phyloP scores from a whole-genome alignment of 2,797 vertebrate genomes.

The Poecilia wingei region DNA sequence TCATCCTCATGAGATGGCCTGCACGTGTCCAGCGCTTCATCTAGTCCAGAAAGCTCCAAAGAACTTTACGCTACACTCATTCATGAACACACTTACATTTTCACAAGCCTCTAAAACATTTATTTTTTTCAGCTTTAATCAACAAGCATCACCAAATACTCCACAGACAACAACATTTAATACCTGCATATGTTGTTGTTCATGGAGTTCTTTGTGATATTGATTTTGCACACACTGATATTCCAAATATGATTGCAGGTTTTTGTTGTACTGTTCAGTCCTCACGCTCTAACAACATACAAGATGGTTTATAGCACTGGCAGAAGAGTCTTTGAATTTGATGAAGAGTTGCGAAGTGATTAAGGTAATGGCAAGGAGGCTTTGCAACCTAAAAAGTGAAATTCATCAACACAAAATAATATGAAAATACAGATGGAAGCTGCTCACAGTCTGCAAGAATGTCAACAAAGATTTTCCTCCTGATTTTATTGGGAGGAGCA shows the following conservation, averaged over 20 bases:
- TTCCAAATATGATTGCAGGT: not conserved
- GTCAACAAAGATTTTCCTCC: not conserved
- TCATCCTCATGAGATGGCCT: too few species aligned
- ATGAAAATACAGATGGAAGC: not conserved
- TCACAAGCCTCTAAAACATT: too few species aligned
- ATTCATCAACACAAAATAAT: not conserved
- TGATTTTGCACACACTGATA: not conserved
- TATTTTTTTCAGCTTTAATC: too few species aligned
- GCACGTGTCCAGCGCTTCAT: too few species aligned
- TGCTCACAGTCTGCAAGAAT: not conserved
- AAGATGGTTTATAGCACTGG: not conserved
- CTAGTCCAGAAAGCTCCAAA: too few species aligned
- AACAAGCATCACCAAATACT: too few species aligned
- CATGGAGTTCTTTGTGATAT: not conserved
- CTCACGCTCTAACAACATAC: not conserved
- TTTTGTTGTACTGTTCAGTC: not conserved
- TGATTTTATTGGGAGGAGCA: not conserved
- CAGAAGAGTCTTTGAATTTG: not conserved
- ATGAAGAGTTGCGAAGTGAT: not conserved
- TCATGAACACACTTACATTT: too few species aligned
- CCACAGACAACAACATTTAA: not conserved
- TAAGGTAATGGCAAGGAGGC: not conserved
- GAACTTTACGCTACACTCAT: too few species aligned
- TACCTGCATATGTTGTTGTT: not conserved
- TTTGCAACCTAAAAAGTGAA: not conserved